Evolutionary conservation across 1,140 invertebrate species (phyloP), one percentile per base, ranked within the genome.

Genomic region (Saxidomus purpurata): DNA sequence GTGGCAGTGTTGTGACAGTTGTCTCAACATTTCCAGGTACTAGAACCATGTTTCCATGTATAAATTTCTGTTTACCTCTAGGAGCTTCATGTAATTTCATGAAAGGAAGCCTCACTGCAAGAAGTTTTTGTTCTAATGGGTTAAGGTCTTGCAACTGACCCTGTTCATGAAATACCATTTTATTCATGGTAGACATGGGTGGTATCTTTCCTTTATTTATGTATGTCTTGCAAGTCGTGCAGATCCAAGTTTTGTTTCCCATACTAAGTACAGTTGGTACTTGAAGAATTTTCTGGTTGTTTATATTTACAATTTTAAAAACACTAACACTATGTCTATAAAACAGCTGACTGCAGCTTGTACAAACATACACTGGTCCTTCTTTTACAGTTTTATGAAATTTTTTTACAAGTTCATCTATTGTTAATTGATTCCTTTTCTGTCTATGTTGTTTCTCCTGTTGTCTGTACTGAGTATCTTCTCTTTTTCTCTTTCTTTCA

Each of bases 41-140:
- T 40, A 90, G 25, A 59, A 90, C 84, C 59, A 90, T 82, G 63
- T 90, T 90, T 59, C 89, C 89, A 47, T 74, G 47, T 11, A 90
- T 79, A 47, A 40, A 47, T 11, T 71, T 34, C 40, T 90, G 89
- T 76, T 76, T 86, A 25, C 89, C 83, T 82, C 55, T 77, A 15
- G 89, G 59, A 47, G 89, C 89, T 59, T 90, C 34, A 76, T 90
- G 89, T 38, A 90, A 61, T 76, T 82, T 86, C 77, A 90, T 82
- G 61, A 90, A 90, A 49, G 89, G 89, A 31, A 90, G 47, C 38
- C 47, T 34, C 34, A 63, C 74, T 34, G 83, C 61, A 25, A 90
- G 25, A 11, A 86, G 40, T n/a, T 47, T 86, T 34, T 69, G 74
- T 74, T 90, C 89, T n/a, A 90, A 31, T 25, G 76, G 40, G 69